Conservation (phyloP, 2,888 invertebrate species). For the Sclerodermus sp. region DNA sequence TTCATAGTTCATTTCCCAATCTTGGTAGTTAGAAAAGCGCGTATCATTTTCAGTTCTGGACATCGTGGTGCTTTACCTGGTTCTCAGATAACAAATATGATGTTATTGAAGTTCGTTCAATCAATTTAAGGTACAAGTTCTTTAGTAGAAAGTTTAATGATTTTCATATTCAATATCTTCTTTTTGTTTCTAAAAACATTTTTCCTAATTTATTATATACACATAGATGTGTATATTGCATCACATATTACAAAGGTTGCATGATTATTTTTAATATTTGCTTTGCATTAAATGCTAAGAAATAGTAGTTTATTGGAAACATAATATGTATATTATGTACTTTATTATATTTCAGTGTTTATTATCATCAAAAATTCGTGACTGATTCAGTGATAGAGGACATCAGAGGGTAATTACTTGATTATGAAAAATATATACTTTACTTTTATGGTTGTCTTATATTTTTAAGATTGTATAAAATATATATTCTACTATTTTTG, state of each 20-base stretch:
- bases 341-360: slow-evolving; percentile 43
- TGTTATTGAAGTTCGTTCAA: slow-evolving; percentile 22
- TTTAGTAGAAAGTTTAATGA: background rate
- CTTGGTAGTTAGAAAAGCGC: slow-evolving; percentile 23
- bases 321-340: slow-evolving; percentile 9
- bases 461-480: slow-evolving; percentile 24
- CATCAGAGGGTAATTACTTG: slow-evolving; percentile 3
- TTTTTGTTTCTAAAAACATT: background rate
- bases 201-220: background rate
- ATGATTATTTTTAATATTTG: background rate
- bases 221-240: background rate
- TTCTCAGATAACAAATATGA: slow-evolving; percentile 45
- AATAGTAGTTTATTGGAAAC: slow-evolving; percentile 3
- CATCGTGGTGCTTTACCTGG: slow-evolving; percentile 51
- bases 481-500: slow-evolving; percentile 12
- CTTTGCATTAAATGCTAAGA: background rate
- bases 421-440: slow-evolving; percentile 11
- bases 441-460: slow-evolving; percentile 21
- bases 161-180: background rate
- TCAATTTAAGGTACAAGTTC: slow-evolving; percentile 23
- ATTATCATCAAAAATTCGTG: slow-evolving; percentile 45
- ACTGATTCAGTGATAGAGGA: slow-evolving; percentile 16
- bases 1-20: background rate
- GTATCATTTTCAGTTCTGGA: slow-evolving; percentile 51
- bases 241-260: background rate